Percentiles rank a stretch among this genome's conserved stretches.
Evolutionary conservation across 2,113 vertebrate species (phyloP).

Genomic region (Phalacrocorax aristotelis): DNA sequence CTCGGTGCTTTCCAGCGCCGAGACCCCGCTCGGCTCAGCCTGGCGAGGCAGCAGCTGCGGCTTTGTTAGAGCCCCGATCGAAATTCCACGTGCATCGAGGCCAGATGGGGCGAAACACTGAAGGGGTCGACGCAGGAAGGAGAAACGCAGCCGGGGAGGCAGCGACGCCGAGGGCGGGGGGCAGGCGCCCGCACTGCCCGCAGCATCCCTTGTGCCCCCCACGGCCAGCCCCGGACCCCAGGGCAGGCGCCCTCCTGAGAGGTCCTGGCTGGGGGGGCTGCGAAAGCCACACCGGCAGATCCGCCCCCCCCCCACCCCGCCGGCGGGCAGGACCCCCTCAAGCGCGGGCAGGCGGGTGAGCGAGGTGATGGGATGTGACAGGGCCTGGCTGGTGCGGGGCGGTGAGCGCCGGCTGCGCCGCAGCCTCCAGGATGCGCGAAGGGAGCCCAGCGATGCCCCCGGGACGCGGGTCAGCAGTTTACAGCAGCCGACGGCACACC

Average conservation of each 20-base stretch:
- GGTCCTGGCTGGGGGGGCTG: neutral
- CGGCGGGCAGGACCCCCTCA: neutral
- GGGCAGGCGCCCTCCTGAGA: neutral
- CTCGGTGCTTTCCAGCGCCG: too few species aligned
- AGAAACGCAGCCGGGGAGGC: too few species aligned
- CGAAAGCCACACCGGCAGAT: neutral
- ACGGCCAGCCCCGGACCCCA: too few species aligned
- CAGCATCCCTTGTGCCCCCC: too few species aligned
- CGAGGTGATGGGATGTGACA: neutral
- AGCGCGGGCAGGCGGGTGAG: neutral
- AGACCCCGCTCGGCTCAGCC: too few species aligned
- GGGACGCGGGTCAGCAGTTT: neutral
- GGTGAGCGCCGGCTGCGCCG: neutral
- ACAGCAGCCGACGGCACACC: neutral
- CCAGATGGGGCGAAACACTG: too few species aligned
- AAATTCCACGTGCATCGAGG: too few species aligned
- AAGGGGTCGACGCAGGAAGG: too few species aligned
- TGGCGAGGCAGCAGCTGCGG: too few species aligned
- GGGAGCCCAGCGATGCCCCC: neutral
- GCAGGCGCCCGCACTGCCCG: too few species aligned
- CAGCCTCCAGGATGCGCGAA: neutral
- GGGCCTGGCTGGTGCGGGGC: neutral
- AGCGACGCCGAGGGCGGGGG: too few species aligned
- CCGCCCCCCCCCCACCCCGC: neutral
- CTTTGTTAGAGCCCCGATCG: too few species aligned